Conservation (phyloP, 2,888 invertebrate genomes). For the Hipparchia sbordonii region DNA sequence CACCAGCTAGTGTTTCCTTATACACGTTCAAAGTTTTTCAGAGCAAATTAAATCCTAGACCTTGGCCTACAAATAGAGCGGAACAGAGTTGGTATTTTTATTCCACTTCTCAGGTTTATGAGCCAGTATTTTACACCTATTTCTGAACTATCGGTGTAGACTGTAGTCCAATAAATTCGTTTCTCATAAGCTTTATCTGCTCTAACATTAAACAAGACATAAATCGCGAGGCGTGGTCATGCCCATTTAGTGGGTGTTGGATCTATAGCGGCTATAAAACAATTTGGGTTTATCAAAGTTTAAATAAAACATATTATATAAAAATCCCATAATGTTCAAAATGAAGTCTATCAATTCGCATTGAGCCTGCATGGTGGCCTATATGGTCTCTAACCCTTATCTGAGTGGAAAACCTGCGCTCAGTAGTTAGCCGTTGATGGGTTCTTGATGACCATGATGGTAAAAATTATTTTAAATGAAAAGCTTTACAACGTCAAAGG, state of each 20-base stretch:
- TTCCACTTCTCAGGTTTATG: slow-evolving; percentile 32
- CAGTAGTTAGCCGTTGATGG: too few relatives aligned
- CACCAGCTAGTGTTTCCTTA: not conserved
- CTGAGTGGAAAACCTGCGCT: too few relatives aligned
- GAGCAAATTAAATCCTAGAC: slow-evolving; percentile 10
- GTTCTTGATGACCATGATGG: too few relatives aligned
- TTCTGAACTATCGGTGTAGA: slow-evolving; percentile 31
- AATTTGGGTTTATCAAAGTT: not conserved
- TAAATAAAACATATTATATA: too few relatives aligned
- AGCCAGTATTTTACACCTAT: slow-evolving; percentile 30
- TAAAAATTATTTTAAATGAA: too few relatives aligned
- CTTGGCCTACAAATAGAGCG: slow-evolving; percentile 28
- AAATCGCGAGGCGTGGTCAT: slow-evolving; percentile 27
- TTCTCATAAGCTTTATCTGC: slow-evolving; percentile 37
- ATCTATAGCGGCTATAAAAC: not conserved
- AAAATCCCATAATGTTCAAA: too few relatives aligned
- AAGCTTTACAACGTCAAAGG: too few relatives aligned
- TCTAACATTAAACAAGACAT: slow-evolving; percentile 39
- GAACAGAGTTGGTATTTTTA: slow-evolving; percentile 28
- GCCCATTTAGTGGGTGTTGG: slow-evolving; percentile 1
- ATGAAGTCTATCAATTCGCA: too few relatives aligned
- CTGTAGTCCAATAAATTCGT: slow-evolving; percentile 37
- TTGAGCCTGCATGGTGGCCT: too few relatives aligned
- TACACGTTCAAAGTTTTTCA: not conserved
- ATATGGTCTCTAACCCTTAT: too few relatives aligned